These are phyloP conservation scores for Barnardius zonarius DNA, from an alignment of 2,113 vertebrate genomes.

Conservation along the genomic window DNA sequence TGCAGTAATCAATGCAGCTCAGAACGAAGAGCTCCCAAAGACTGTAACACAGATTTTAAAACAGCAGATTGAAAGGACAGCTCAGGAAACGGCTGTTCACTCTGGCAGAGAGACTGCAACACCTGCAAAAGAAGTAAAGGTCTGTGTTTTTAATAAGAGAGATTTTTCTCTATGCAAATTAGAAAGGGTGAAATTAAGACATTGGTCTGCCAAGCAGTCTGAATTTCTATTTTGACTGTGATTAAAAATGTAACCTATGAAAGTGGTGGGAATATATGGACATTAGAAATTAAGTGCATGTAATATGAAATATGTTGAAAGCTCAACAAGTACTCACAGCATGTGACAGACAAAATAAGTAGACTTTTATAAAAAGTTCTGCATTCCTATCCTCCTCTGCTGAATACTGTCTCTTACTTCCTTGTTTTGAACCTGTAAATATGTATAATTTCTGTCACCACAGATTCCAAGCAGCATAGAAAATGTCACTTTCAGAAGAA, in stretches of 20 bases:
- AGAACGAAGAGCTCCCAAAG: conserved; percentile 84
- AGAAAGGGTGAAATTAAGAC: neutral
- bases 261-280: neutral
- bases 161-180: neutral
- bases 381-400: neutral
- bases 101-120: conserved; percentile 60
- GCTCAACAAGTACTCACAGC: neutral
- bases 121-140: conserved; percentile 85
- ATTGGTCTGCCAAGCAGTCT: neutral
- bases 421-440: conserved; percentile 26
- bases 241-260: neutral
- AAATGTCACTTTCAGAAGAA: neutral
- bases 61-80: conserved; percentile 88
- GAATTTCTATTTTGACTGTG: neutral
- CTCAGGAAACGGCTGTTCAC: conserved; percentile 74
- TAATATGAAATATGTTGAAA: neutral
- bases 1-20: conserved; percentile 74
- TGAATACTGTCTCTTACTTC: neutral
- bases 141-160: conserved; percentile 50
- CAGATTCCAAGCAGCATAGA: neutral
- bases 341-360: neutral
- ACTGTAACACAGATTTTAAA: conserved; percentile 89
- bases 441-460: neutral
- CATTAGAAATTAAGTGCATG: neutral
- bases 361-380: neutral